Evolutionary conservation across 37 sponge, comb jelly and placozoan genomes (phyloP), one percentile per base, ranked within the genome.

Genomic region (Petrosia ficiformis): DNA sequence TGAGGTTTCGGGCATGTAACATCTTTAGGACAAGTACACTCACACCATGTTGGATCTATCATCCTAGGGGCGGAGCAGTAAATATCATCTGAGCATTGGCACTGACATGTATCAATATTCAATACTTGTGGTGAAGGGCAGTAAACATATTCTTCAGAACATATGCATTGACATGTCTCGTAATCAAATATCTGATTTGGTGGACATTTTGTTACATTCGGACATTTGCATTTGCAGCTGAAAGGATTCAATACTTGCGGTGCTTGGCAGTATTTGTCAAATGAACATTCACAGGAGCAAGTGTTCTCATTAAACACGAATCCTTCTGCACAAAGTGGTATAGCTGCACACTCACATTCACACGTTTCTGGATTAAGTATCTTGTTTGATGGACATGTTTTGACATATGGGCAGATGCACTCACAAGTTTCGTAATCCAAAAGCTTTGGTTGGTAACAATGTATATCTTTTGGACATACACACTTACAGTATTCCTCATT

Each of bases 231-330:
- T 43, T 82, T 61, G 41, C 82, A 82, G 4, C 29, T 65, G 24
- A 56, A 8, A 29, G 43, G 8, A 41, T 82, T 42, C 42, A 73
- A 82, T 2, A 66, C 31, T 22, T 82, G 75, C 26, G 39, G 28
- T 1, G 14, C 2, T 31, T 68, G 0, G 30, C 82, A 82, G 31
- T 40, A 22, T 19, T 52, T 67, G 44, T 44, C 38, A 41, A 44
- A 25, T 37, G 82, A 65, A 68, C 82, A 81, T 42, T 60, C 73
- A 73, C 82, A 81, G 19, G 64, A 38, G 43, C 82, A 81, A 22
- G 66, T 37, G 6, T 71, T 29, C 22, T 25, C 19, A 42, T 81
- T 59, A 36, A 39, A 72, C 21, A 33, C 34, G 22, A 73, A 28
- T 1, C 22, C 37, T 0, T 1, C 26, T 14, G 22, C 24, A 44